A percentile compares a stretch with the other conserved stretches of the same genome.
phyloP scores from a whole-genome alignment of 2,113 vertebrate genomes.

The Acinonyx jubatus region DNA sequence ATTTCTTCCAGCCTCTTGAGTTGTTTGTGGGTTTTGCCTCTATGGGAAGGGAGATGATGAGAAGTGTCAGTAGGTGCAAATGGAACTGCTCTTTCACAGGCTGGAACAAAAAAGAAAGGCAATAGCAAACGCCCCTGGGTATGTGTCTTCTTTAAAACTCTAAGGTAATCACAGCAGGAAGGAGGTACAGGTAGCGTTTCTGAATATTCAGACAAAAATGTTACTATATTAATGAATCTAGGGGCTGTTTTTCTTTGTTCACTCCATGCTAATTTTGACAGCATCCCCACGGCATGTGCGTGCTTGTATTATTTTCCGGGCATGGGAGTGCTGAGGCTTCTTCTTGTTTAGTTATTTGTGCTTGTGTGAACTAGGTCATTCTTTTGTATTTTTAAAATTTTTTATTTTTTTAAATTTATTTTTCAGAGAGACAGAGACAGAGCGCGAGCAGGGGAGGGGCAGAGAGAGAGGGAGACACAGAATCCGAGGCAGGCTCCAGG shows the following conservation, averaged over 20 bases:
- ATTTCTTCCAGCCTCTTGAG: slow-evolving; percentile 7
- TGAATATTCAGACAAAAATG: not conserved
- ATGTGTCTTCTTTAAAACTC: not conserved
- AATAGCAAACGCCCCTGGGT: not conserved
- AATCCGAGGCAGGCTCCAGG: too few species aligned
- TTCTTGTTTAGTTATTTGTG: not conserved
- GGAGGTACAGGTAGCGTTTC: not conserved
- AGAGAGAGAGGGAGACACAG: too few species aligned
- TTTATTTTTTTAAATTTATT: too few species aligned
- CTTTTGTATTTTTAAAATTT: too few species aligned
- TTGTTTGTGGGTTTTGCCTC: not conserved
- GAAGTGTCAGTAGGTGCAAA: not conserved
- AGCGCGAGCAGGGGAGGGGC: too few species aligned
- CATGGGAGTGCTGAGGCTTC: rapidly evolving
- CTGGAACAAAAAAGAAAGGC: not conserved
- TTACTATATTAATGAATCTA: rapidly evolving
- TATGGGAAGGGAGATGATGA: not conserved
- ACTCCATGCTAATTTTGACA: not conserved
- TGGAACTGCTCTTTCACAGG: not conserved
- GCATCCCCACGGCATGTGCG: not conserved
- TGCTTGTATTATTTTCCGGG: not conserved
- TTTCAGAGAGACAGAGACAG: too few species aligned
- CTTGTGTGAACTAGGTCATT: not conserved
- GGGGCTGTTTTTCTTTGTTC: not conserved
- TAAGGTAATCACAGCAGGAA: not conserved